phyloP scores from a whole-genome alignment of 2,888 invertebrate species.

The Brachyptera risi region DNA sequence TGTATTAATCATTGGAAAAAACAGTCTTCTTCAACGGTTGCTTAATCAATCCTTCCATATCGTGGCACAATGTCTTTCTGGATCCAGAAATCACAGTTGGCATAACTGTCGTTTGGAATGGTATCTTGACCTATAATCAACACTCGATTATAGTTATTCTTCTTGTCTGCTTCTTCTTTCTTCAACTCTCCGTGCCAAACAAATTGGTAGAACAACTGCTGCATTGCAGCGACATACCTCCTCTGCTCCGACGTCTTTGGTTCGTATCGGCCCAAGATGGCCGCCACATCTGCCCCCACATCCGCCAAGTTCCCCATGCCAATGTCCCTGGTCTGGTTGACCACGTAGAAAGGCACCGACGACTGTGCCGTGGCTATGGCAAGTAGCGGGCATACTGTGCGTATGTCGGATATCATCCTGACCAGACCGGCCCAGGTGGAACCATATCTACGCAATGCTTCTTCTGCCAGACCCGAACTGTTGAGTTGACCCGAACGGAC shows the following conservation, averaged over 20 bases:
- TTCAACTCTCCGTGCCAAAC: conserved; percentile 27
- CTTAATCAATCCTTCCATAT: conserved; percentile 71
- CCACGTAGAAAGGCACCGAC: conserved; percentile 69
- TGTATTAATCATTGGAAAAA: no score
- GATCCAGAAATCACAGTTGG: conserved; percentile 75
- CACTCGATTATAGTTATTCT: conserved; percentile 43
- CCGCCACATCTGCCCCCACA: conserved; percentile 67
- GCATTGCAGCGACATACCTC: conserved; percentile 72
- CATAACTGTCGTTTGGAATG: conserved; percentile 58
- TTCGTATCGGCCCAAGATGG: conserved; percentile 73
- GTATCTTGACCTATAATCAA: conserved; percentile 69
- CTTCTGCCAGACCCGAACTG: conserved; percentile 56
- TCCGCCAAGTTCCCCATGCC: conserved; percentile 48
- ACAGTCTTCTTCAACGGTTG: background rate
- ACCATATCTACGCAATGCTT: conserved; percentile 57
- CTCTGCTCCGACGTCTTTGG: conserved; percentile 69
- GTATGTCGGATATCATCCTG: conserved; percentile 71
- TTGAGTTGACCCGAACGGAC: conserved; percentile 57
- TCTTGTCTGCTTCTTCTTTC: conserved; percentile 21
- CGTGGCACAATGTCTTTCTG: conserved; percentile 67
- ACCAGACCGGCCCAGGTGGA: conserved; percentile 62
- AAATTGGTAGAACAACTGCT: conserved; percentile 75
- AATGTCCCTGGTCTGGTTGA: conserved; percentile 55
- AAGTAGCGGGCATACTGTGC: conserved; percentile 73
- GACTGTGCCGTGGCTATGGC: conserved; percentile 58